These are phyloP conservation scores for Opisthocomus hoazin DNA, from an alignment of 2,113 vertebrate species.

Conservation along the genomic window DNA sequence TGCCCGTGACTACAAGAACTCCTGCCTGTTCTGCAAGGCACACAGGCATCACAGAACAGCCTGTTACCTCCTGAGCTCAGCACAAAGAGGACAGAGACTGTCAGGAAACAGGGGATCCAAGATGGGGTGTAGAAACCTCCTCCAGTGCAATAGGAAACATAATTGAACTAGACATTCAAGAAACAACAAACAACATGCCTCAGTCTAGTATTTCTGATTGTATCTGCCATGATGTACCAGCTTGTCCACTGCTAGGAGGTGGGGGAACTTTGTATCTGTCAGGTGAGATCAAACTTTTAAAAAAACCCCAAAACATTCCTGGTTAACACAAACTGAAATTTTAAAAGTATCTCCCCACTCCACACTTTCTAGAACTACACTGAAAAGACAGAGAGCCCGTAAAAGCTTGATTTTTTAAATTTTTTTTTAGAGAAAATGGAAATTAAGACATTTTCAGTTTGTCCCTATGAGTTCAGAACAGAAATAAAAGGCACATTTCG, in stretches of 20 bases:
- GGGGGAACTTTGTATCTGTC: not conserved
- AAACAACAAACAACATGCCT: not conserved
- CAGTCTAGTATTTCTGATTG: not conserved
- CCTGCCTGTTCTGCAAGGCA: not conserved
- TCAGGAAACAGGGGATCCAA: not conserved
- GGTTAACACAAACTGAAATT: not conserved
- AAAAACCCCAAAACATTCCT: not conserved
- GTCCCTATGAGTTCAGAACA: not conserved
- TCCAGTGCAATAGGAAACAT: not conserved
- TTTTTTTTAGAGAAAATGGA: not conserved
- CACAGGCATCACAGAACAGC: not conserved
- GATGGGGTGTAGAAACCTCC: not conserved
- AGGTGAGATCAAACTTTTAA: not conserved
- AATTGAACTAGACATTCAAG: not conserved
- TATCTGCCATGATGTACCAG: not conserved
- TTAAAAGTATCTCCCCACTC: not conserved
- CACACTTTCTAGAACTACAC: not conserved
- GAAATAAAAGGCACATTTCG: not conserved
- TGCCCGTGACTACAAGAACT: not conserved
- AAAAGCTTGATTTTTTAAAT: not conserved
- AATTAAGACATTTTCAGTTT: not conserved
- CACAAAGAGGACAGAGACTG: not conserved
- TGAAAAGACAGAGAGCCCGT: not conserved
- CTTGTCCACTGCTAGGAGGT: not conserved
- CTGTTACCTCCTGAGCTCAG: not conserved